These are phyloP conservation scores for Lipotes vexillifer DNA, from an alignment of 2,113 vertebrate genomes.

Conservation along the genomic window DNA sequence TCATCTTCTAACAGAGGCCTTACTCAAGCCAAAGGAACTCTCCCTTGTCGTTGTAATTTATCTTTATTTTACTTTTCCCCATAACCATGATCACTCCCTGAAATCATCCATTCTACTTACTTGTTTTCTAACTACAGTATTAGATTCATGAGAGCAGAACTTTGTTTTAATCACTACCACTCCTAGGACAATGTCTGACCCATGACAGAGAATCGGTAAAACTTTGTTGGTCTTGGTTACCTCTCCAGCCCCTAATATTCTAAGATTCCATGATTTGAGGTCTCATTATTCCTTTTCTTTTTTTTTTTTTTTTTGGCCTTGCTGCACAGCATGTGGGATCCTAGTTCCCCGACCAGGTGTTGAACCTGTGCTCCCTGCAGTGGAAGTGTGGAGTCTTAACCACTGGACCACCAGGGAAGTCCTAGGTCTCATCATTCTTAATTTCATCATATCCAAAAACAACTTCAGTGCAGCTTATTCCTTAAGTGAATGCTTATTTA, in stretches of 20 bases:
- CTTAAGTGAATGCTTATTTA: neutral
- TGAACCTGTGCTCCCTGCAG: too few species aligned
- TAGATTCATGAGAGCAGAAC: neutral
- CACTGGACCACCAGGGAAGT: too few species aligned
- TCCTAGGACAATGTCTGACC: neutral
- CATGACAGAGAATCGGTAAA: neutral
- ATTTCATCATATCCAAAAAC: neutral
- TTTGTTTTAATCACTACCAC: neutral
- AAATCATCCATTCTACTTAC: neutral
- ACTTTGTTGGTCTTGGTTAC: neutral
- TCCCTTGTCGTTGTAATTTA: neutral
- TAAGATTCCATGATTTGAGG: neutral
- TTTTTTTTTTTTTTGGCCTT: too few species aligned
- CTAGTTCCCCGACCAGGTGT: too few species aligned
- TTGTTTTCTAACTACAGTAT: neutral
- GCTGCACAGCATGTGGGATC: too few species aligned
- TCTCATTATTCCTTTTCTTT: too few species aligned
- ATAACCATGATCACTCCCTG: neutral
- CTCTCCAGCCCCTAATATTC: neutral
- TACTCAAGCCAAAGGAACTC: neutral
- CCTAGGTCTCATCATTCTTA: neutral
- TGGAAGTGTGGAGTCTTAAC: too few species aligned
- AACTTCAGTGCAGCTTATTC: neutral
- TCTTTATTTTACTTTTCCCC: neutral
- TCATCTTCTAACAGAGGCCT: neutral